Percentiles rank a stretch among this genome's conserved stretches.
These are phyloP conservation scores for Xenopus petersii DNA, from an alignment of 2,797 vertebrate genomes.

Conservation along the genomic window DNA sequence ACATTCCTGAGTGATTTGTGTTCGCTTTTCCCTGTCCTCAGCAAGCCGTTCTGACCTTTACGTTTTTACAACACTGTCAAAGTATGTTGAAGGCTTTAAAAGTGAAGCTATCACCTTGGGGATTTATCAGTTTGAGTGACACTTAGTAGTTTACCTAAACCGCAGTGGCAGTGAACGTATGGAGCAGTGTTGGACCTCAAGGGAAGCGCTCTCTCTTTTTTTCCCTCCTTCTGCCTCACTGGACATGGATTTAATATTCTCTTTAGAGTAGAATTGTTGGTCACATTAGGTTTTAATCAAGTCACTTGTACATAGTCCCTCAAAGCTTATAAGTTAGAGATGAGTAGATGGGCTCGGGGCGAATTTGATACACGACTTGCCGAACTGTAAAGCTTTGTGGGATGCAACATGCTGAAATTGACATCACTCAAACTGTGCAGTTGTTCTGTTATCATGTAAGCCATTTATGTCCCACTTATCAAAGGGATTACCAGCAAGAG, in stretches of 20 bases:
- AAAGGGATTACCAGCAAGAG: constrained; percentile 46
- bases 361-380: constrained; percentile 58
- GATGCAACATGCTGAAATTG: constrained; percentile 55
- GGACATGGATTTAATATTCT: constrained; percentile 61
- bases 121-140: constrained; percentile 71
- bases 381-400: constrained; percentile 57
- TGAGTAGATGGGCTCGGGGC: constrained; percentile 61
- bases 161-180: constrained; percentile 47
- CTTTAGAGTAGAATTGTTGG: constrained; percentile 63
- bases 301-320: constrained; percentile 60
- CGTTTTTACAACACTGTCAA: constrained; percentile 74
- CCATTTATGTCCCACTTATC: constrained; percentile 40
- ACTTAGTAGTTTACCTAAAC: constrained; percentile 63
- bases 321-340: constrained; percentile 52
- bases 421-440: constrained; percentile 47
- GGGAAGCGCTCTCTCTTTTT: constrained; percentile 58
- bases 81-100: constrained; percentile 70
- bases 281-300: constrained; percentile 67
- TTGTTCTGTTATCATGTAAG: constrained; percentile 40
- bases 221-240: constrained; percentile 61
- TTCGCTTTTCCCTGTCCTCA: constrained; percentile 68
- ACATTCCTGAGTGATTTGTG: constrained; percentile 65
- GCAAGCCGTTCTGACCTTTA: constrained; percentile 78
- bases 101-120: constrained; percentile 76
- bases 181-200: constrained; percentile 57